A percentile compares a stretch with the other conserved stretches of the same genome.
These are phyloP conservation scores for Pachypanchax playfairii DNA, from an alignment of 2,113 vertebrate species.

Conservation along the genomic window DNA sequence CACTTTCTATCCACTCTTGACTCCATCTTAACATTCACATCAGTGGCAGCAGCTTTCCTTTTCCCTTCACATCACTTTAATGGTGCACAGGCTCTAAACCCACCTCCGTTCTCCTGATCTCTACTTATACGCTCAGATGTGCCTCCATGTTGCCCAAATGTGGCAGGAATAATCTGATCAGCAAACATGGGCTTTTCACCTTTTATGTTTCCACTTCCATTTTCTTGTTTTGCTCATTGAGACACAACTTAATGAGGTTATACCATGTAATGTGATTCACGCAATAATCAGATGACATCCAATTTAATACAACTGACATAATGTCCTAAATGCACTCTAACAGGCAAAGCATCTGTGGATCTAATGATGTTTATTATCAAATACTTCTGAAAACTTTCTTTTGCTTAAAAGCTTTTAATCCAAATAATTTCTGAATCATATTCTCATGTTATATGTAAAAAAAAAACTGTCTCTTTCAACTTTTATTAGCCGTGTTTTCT, in stretches of 20 bases:
- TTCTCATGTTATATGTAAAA: not conserved
- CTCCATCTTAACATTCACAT: constrained; percentile 61
- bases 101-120: constrained; percentile 47
- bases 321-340: constrained; percentile 52
- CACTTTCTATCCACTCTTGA: constrained; percentile 48
- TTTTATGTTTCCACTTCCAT: constrained; percentile 44
- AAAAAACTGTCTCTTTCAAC: constrained; percentile 8
- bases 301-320: constrained; percentile 36
- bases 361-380: constrained; percentile 49
- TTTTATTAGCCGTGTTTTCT: constrained; percentile 27
- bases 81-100: constrained; percentile 59
- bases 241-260: constrained; percentile 51
- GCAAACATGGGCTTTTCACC: constrained; percentile 46
- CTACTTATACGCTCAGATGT: constrained; percentile 43
- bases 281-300: constrained; percentile 48
- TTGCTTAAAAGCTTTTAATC: constrained; percentile 8
- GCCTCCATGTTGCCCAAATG: constrained; percentile 63
- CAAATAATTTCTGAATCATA: not conserved
- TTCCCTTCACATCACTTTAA: constrained; percentile 46
- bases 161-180: constrained; percentile 68
- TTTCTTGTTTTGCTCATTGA: constrained; percentile 33
- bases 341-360: constrained; percentile 37
- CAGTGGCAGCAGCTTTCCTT: constrained; percentile 38
- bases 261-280: constrained; percentile 44
- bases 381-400: constrained; percentile 30